Percentiles rank a stretch among this genome's conserved stretches.
Conservation (phyloP, 2,113 vertebrate genomes). For the Pachycephala philippinensis region DNA sequence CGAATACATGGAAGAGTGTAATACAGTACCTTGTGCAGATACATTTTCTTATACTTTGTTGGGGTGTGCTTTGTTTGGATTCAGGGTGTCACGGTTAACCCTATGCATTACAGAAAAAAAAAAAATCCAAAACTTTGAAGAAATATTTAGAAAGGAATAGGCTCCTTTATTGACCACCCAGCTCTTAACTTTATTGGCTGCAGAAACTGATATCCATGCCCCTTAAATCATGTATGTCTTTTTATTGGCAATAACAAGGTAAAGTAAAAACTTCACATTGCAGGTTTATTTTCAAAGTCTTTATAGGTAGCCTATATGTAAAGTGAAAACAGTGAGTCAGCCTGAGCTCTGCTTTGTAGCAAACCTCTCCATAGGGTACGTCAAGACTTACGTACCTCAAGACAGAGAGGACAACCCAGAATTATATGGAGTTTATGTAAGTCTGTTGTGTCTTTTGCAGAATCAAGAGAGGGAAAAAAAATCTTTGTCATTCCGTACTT, state of each 20-base stretch:
- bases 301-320: not conserved
- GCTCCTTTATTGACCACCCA: not conserved
- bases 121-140: not conserved
- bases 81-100: not conserved
- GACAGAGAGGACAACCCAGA: not conserved
- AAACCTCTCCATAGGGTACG: not conserved
- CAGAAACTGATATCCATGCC: not conserved
- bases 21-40: not conserved
- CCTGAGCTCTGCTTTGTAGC: not conserved
- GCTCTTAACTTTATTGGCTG: slow-evolving; percentile 39
- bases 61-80: not conserved
- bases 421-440: not conserved
- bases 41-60: not conserved
- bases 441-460: not conserved
- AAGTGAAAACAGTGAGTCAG: not conserved
- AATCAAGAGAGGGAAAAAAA: not conserved
- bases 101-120: not conserved
- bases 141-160: not conserved
- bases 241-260: not conserved
- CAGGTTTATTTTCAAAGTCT: not conserved
- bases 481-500: not conserved
- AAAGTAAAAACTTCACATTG: not conserved
- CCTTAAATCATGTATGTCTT: not conserved
- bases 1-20: rapidly evolving
- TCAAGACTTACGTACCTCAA: not conserved